A percentile compares a stretch with the other conserved stretches of the same genome.
phyloP scores from a whole-genome alignment of 2,113 vertebrate species.

The Grammomys dolichurus region DNA sequence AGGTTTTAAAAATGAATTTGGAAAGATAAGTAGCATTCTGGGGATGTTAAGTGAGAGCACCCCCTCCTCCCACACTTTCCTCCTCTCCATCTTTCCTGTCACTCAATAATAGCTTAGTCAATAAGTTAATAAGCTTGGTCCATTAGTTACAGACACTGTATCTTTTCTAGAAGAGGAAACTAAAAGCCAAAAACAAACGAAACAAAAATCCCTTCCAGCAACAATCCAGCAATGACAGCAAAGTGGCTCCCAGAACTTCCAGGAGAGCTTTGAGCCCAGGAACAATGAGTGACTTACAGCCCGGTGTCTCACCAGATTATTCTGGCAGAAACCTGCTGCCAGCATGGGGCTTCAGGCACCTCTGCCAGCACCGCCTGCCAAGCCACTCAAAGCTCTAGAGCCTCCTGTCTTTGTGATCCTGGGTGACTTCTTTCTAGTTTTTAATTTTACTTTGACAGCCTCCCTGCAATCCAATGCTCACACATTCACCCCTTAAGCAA shows the following conservation, averaged over 20 bases:
- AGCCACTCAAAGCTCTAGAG: background rate
- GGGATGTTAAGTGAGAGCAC: constrained; percentile 14
- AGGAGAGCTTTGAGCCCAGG: constrained; percentile 39
- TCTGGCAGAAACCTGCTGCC: constrained; percentile 11
- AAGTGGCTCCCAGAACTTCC: constrained; percentile 55
- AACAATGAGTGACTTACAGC: constrained; percentile 41
- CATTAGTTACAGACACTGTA: constrained; percentile 54
- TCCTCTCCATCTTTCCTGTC: background rate
- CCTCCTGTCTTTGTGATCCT: background rate
- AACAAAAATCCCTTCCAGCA: background rate
- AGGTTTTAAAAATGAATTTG: constrained; percentile 61
- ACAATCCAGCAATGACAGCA: background rate
- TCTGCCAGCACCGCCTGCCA: background rate
- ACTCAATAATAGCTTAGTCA: background rate
- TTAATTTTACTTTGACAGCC: background rate
- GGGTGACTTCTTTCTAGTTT: background rate
- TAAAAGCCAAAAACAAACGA: background rate
- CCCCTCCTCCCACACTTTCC: background rate
- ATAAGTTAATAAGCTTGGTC: background rate
- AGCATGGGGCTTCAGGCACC: background rate
- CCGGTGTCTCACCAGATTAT: background rate
- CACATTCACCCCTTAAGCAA: background rate
- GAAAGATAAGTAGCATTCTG: constrained; percentile 52
- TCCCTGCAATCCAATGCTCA: background rate
- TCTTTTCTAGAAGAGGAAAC: constrained; percentile 9